Conservation (phyloP, 2,888 invertebrate species). For the Diaphora mendica region DNA sequence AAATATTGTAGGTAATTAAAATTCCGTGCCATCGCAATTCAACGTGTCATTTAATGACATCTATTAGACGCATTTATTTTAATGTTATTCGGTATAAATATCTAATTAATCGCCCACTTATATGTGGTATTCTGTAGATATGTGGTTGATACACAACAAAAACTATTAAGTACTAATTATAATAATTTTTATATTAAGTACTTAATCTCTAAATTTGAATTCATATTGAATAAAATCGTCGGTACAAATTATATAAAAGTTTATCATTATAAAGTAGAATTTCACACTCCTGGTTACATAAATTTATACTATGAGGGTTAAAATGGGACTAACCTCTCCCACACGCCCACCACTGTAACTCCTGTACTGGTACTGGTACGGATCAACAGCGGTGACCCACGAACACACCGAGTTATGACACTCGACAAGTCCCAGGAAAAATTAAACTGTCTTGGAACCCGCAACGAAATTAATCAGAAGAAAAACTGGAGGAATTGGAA, state of each 20-base stretch:
- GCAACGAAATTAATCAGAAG: too few species aligned
- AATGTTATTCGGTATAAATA: neutral
- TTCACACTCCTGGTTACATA: too few species aligned
- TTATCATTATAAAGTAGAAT: too few species aligned
- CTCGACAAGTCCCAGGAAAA: too few species aligned
- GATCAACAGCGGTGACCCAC: too few species aligned
- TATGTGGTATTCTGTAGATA: neutral
- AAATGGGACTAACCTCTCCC: too few species aligned
- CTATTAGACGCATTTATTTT: neutral
- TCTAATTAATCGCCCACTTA: neutral
- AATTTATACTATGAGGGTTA: too few species aligned
- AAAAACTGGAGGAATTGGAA: too few species aligned
- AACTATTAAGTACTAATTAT: neutral
- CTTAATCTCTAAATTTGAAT: neutral
- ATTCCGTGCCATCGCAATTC: neutral
- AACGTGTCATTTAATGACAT: slow-evolving; percentile 7
- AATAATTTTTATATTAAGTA: neutral
- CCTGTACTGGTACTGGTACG: too few species aligned
- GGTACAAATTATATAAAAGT: neutral
- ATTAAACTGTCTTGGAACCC: too few species aligned
- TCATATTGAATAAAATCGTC: neutral
- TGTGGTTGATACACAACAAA: neutral
- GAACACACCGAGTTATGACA: too few species aligned
- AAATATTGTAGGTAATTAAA: neutral
- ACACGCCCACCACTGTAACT: too few species aligned